Conservation (phyloP, 2,113 vertebrate species). For the Elephantulus edwardii region DNA sequence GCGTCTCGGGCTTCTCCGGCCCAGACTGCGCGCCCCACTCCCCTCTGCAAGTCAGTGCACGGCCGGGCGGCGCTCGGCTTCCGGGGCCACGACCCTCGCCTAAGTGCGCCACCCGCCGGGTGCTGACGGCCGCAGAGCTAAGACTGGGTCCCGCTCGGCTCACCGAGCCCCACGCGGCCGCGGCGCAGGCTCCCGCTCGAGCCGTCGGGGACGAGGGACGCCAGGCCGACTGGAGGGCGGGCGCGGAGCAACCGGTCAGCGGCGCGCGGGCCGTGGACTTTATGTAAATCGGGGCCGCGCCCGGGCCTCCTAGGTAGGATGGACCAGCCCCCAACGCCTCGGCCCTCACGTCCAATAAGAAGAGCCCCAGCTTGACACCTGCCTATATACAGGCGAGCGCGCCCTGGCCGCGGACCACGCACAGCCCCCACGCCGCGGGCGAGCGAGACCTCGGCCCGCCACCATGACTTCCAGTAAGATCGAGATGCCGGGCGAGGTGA, state of each 20-base stretch:
- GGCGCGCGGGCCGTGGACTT: not conserved
- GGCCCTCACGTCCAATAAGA: slow-evolving; percentile 93
- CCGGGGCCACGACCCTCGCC: not conserved
- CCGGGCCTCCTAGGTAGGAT: slow-evolving; percentile 87
- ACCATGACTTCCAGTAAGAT: slow-evolving; percentile 97
- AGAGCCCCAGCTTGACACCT: slow-evolving; percentile 93
- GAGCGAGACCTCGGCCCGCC: slow-evolving; percentile 45
- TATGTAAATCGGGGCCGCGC: slow-evolving; percentile 87
- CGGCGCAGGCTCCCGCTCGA: not conserved
- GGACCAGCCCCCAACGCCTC: slow-evolving; percentile 89
- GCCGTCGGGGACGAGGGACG: slow-evolving; percentile 1
- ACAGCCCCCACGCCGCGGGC: slow-evolving; percentile 60
- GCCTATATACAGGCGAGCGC: slow-evolving; percentile 95
- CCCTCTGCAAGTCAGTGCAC: too few relatives aligned
- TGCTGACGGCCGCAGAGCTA: slow-evolving; percentile 43
- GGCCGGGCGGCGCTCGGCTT: not conserved
- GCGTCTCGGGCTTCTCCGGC: not conserved
- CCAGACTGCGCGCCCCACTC: rapidly evolving
- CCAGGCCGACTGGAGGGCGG: slow-evolving; percentile 51
- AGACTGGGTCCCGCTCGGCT: not conserved
- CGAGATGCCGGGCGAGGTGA: slow-evolving; percentile 94
- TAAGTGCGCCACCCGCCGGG: slow-evolving; percentile 37
- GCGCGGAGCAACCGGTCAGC: not conserved
- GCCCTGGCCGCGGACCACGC: slow-evolving; percentile 78
- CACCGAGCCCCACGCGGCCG: not conserved